Percentiles rank a stretch among this genome's conserved stretches.
Conservation (phyloP, 92 coral and sea anemone genomes). For the Bergia sp. region DNA sequence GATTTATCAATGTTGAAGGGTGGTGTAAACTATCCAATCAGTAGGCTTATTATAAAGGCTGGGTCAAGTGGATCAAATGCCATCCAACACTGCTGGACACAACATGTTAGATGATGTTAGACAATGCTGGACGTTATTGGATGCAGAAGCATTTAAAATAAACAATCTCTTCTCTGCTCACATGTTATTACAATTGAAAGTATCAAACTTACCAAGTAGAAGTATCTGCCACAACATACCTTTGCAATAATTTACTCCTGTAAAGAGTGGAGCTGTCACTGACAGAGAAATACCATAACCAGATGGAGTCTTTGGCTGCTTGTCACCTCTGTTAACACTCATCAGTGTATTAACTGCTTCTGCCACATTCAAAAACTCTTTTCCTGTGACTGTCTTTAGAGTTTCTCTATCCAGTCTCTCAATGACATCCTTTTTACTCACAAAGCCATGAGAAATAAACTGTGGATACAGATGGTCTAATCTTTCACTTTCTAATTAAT, state of each 20-base stretch:
- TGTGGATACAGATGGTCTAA: constrained; percentile 37
- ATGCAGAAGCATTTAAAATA: too few relatives aligned
- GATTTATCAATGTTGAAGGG: too few relatives aligned
- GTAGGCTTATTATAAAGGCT: too few relatives aligned
- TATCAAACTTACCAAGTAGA: constrained; percentile 14
- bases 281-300: neutral
- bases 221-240: constrained; percentile 15
- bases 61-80: too few relatives aligned
- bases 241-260: neutral
- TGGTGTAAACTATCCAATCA: too few relatives aligned
- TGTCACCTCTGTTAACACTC: neutral
- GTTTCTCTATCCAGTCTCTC: constrained; percentile 41
- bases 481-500: constrained; percentile 60
- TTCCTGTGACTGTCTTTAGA: constrained; percentile 26
- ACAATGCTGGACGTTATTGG: too few relatives aligned
- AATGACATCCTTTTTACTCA: constrained; percentile 29
- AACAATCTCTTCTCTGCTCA: neutral
- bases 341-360: constrained; percentile 44
- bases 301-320: neutral
- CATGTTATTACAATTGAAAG: too few relatives aligned
- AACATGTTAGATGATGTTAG: too few relatives aligned
- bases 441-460: constrained; percentile 27
- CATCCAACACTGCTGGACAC: too few relatives aligned
- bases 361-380: constrained; percentile 25
- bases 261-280: neutral